Percentiles rank a stretch among this genome's conserved stretches.
Evolutionary conservation across 2,797 vertebrate genomes (phyloP).

Genomic region (Muraenolepis orangiensis): DNA sequence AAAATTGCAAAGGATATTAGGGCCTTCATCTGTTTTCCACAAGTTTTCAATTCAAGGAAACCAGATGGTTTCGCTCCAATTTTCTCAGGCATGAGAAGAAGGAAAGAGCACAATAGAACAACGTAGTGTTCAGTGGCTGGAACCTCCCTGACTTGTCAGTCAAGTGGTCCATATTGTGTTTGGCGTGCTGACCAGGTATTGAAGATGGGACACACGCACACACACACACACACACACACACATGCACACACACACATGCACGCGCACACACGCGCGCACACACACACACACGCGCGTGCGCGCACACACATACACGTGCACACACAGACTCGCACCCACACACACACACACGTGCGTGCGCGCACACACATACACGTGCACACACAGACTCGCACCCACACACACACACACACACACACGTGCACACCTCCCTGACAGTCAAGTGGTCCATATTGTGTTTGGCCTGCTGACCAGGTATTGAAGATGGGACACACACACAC

Average conservation of each 20-base stretch:
- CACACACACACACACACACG: constrained; percentile 1
- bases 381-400: no score
- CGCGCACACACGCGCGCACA: background rate
- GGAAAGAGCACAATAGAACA: constrained; percentile 24
- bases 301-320: background rate
- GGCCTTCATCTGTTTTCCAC: constrained; percentile 60
- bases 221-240: constrained; percentile 6
- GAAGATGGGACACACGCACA: background rate
- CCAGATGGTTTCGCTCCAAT: constrained; percentile 49
- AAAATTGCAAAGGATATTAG: constrained; percentile 63
- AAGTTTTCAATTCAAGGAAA: constrained; percentile 61
- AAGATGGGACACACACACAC: constrained; percentile 17
- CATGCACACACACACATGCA: constrained; percentile 19
- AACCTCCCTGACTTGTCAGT: background rate
- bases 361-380: background rate
- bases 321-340: background rate
- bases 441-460: no score
- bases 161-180: background rate
- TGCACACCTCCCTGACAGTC: no score
- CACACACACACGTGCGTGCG: background rate
- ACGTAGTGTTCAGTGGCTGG: background rate
- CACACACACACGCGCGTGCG: background rate
- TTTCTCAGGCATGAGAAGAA: constrained; percentile 52
- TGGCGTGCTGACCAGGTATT: background rate
- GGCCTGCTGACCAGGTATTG: no score